Percentiles rank a stretch among this genome's conserved stretches.
phyloP scores from a whole-genome alignment of 2,888 invertebrate genomes.

The Neoaliturus tenellus region DNA sequence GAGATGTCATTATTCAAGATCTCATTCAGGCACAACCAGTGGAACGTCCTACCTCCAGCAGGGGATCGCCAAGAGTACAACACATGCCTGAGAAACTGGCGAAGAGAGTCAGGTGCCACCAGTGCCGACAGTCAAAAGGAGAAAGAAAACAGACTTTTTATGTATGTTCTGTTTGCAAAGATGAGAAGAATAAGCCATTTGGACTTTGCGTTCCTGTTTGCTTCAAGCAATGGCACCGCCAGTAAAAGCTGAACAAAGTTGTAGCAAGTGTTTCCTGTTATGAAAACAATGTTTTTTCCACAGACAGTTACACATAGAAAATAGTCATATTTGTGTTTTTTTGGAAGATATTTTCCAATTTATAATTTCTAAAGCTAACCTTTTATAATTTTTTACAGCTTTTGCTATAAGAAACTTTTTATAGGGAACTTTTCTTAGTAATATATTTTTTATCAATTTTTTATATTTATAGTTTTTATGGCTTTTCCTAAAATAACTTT shows the following conservation, averaged over 20 bases:
- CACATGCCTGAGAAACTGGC: slow-evolving; percentile 36
- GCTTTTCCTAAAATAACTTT: background rate
- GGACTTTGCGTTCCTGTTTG: slow-evolving; percentile 18
- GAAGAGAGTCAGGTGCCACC: slow-evolving; percentile 44
- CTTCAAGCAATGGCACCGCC: slow-evolving; percentile 15
- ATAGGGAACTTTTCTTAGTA: background rate
- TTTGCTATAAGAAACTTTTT: background rate
- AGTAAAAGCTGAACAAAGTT: background rate
- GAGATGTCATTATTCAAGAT: slow-evolving; percentile 45
- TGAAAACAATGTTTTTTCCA: background rate
- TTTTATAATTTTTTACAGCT: too few relatives aligned
- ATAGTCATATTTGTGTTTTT: too few relatives aligned
- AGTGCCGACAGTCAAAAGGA: slow-evolving; percentile 26
- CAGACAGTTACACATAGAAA: too few relatives aligned
- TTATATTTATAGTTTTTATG: background rate
- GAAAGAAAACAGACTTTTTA: slow-evolving; percentile 21
- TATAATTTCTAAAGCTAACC: too few relatives aligned
- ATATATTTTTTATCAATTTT: background rate
- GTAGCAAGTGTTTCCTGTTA: background rate
- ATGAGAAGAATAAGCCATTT: slow-evolving; percentile 14
- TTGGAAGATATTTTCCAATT: too few relatives aligned
- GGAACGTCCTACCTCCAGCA: slow-evolving; percentile 1
- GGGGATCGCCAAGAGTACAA: slow-evolving; percentile 1
- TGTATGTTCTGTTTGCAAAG: slow-evolving; percentile 40
- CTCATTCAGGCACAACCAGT: slow-evolving; percentile 30